These are phyloP conservation scores for Danaus plexippus DNA, from an alignment of 1,140 invertebrate genomes.

Conservation along the genomic window DNA sequence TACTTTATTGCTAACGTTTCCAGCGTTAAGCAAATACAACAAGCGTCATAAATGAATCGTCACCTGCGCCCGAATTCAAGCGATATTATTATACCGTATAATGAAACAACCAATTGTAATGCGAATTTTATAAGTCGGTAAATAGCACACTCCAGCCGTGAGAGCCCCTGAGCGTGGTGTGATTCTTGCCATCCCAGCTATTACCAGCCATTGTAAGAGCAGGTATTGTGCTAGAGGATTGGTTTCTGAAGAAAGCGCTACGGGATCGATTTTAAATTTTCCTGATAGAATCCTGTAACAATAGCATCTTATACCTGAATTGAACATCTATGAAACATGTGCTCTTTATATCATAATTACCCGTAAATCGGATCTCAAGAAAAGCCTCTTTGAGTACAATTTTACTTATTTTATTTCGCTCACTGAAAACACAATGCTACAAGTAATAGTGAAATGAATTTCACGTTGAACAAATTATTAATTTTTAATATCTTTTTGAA, in stretches of 20 bases:
- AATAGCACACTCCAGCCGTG: conserved; percentile 47
- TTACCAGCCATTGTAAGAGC: conserved; percentile 51
- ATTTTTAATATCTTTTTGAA: too few species aligned
- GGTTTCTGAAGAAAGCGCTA: conserved; percentile 59
- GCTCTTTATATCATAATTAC: conserved; percentile 36
- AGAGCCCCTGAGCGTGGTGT: conserved; percentile 41
- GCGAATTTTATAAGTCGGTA: conserved; percentile 29
- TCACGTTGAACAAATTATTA: too few species aligned
- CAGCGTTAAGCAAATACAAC: too few species aligned
- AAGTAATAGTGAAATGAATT: too few species aligned
- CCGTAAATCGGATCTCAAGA: conserved; percentile 15
- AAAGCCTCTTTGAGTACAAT: too few species aligned
- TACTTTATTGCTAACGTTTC: too few species aligned
- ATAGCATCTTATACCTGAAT: conserved; percentile 51
- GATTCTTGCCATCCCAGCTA: conserved; percentile 48
- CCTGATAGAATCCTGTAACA: conserved; percentile 54
- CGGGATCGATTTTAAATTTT: conserved; percentile 67
- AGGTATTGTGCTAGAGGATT: conserved; percentile 60
- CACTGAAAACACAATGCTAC: too few species aligned
- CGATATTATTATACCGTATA: conserved; percentile 2
- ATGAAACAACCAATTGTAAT: conserved; percentile 19
- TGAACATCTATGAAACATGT: conserved; percentile 38
- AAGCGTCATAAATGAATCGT: too few species aligned
- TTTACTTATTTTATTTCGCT: too few species aligned
- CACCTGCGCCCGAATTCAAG: too few species aligned